These are phyloP conservation scores for Coenonympha glycerion DNA, from an alignment of 2,888 invertebrate genomes.

Conservation along the genomic window DNA sequence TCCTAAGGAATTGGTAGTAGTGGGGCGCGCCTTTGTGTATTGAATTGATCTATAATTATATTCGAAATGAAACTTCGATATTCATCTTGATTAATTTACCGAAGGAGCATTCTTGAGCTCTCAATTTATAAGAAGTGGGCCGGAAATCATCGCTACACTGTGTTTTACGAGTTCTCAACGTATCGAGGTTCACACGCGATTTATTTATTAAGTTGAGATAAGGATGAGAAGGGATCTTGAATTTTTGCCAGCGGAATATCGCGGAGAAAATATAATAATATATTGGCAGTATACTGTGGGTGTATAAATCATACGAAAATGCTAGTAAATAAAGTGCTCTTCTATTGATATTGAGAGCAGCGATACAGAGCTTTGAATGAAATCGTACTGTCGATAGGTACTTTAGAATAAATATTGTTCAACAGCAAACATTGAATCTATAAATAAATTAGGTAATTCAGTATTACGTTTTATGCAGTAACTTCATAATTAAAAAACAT, in stretches of 20 bases:
- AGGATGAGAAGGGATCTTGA: conserved; percentile 26
- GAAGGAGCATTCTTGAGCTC: conserved; percentile 15
- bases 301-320: conserved; percentile 11
- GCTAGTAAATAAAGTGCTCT: background rate
- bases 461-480: too few relatives aligned
- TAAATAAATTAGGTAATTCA: too few relatives aligned
- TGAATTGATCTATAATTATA: too few relatives aligned
- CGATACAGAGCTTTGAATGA: background rate
- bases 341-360: background rate
- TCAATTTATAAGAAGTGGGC: conserved; percentile 17
- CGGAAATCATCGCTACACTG: conserved; percentile 19
- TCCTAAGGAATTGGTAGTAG: too few relatives aligned
- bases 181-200: conserved; percentile 31
- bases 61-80: too few relatives aligned
- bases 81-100: conserved; percentile 13
- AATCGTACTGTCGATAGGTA: background rate
- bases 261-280: conserved; percentile 5
- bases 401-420: too few relatives aligned
- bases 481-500: too few relatives aligned
- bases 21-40: too few relatives aligned
- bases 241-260: conserved; percentile 24
- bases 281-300: conserved; percentile 1
- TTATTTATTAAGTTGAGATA: conserved; percentile 31
- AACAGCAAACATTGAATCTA: too few relatives aligned
- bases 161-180: conserved; percentile 24